These are phyloP conservation scores for Triops longicaudatus DNA, from an alignment of 1,140 invertebrate species.

Conservation along the genomic window DNA sequence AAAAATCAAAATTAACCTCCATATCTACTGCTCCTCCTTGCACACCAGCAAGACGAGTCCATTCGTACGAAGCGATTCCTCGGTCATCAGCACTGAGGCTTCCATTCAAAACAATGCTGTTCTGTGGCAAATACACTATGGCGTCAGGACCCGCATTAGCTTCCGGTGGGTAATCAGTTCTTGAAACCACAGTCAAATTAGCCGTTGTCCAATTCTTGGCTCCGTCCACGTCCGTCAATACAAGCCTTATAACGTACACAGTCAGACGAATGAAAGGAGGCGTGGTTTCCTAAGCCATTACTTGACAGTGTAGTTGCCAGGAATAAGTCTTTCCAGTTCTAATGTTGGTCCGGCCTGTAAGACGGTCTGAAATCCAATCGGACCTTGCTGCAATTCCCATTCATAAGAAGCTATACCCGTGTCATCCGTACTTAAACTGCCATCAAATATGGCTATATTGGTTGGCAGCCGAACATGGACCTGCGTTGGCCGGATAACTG, in stretches of 20 bases:
- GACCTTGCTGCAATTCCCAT: slow-evolving; percentile 83
- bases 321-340: slow-evolving; percentile 67
- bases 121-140: slow-evolving; percentile 82
- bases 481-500: slow-evolving; percentile 70
- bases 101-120: slow-evolving; percentile 78
- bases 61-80: slow-evolving; percentile 85
- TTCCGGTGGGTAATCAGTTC: slow-evolving; percentile 87
- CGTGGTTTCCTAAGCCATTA: background rate
- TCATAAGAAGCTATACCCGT: slow-evolving; percentile 75
- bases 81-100: slow-evolving; percentile 86
- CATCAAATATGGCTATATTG: slow-evolving; percentile 79
- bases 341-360: slow-evolving; percentile 70
- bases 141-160: slow-evolving; percentile 86
- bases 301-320: slow-evolving; percentile 88
- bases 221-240: slow-evolving; percentile 84
- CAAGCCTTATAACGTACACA: slow-evolving; percentile 50
- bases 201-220: slow-evolving; percentile 75
- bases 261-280: slow-evolving; percentile 27
- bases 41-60: slow-evolving; percentile 80
- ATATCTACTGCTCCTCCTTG: slow-evolving; percentile 71
- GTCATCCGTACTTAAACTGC: slow-evolving; percentile 66
- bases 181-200: slow-evolving; percentile 81
- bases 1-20: slow-evolving; percentile 56
- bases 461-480: slow-evolving; percentile 83
- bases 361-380: slow-evolving; percentile 72